Percentiles rank a stretch among this genome's conserved stretches.
Conservation (phyloP, 2,888 invertebrate species). For the Holacanthella duospinosa region DNA sequence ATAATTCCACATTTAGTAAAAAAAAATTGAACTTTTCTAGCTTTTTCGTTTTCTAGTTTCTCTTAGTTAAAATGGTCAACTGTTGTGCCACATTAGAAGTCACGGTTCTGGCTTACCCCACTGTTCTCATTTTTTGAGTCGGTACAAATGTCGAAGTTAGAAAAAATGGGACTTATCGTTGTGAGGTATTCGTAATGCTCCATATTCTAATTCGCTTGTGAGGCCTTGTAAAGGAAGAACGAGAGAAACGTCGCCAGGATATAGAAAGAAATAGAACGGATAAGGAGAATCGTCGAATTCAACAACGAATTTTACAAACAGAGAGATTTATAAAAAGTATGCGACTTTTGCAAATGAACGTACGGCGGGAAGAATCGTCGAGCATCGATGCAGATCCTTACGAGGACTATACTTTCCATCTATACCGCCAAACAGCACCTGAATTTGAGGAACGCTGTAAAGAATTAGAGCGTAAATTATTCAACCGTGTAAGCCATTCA, state of each 20-base stretch:
- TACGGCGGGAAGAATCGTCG: slow-evolving; percentile 49
- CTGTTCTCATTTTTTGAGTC: no score
- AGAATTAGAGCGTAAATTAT: slow-evolving; percentile 64
- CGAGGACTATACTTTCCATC: slow-evolving; percentile 72
- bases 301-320: slow-evolving; percentile 62
- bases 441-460: slow-evolving; percentile 74
- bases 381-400: slow-evolving; percentile 47
- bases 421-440: slow-evolving; percentile 74
- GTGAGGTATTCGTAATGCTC: no score
- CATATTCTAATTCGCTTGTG: no score
- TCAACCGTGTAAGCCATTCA: slow-evolving; percentile 20
- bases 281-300: slow-evolving; percentile 53
- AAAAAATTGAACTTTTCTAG: no score
- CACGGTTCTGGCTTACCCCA: no score
- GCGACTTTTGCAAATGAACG: slow-evolving; percentile 71
- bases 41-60: no score
- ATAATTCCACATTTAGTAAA: no score
- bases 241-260: slow-evolving; percentile 62
- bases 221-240: no score
- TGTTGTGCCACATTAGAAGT: no score
- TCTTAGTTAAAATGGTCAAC: no score
- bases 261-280: slow-evolving; percentile 58
- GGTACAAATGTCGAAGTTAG: no score
- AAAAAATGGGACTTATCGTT: no score
- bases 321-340: slow-evolving; percentile 74